Base-by-base conservation (phyloP, 2,113 vertebrate species). In the Emberiza fucata region DNA sequence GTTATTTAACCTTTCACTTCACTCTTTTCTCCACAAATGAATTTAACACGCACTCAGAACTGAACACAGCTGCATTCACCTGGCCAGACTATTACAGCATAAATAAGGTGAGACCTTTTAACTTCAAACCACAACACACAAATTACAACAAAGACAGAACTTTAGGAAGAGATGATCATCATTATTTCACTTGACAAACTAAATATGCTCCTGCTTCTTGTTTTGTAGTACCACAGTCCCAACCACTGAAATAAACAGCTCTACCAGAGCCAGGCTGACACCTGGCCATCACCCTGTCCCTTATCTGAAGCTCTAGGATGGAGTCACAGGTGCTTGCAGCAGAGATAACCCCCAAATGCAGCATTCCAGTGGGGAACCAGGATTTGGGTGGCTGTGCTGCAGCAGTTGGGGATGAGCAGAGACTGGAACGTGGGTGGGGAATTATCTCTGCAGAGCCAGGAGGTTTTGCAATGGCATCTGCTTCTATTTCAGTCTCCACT, bases 1-100 rank as follows among this genome's bases (percentile, higher is more conserved):
- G 77, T 84, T 94, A 88, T 75, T 94, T 94, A 96, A 83, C 88
- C 76, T 90, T 93, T 86, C 47, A 20, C 69, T 86, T 81, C 82
- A 54, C 93, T 65, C 54, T 35, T 33, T 15, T 69, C 73, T 81
- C 85, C 90, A 78, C 87, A 83, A 81, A 83, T 13, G 54, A 83
- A 81, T 78, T 23, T 78, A 90, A 63, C 25, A 40, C 42, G 4
- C 76, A 9, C 73, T 56, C 76, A 25, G 54, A 92, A 57, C 80
- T 37, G 69, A 94, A 59, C 53, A 66, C 92, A 90, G 88, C 93
- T 93, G 92, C 64, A 11, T 54, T 93, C 95, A 92, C 95, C 88
- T 91, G 90, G 79, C 77, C 25, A 18, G 44, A 56, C 68, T 63
- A 11, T 47, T 14, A 24, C 33, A 77, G 37, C 4, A 81, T 28